Evolutionary conservation across 2,888 invertebrate species (phyloP), one percentile per base, ranked within the genome.

Genomic region (Acleris laterana): DNA sequence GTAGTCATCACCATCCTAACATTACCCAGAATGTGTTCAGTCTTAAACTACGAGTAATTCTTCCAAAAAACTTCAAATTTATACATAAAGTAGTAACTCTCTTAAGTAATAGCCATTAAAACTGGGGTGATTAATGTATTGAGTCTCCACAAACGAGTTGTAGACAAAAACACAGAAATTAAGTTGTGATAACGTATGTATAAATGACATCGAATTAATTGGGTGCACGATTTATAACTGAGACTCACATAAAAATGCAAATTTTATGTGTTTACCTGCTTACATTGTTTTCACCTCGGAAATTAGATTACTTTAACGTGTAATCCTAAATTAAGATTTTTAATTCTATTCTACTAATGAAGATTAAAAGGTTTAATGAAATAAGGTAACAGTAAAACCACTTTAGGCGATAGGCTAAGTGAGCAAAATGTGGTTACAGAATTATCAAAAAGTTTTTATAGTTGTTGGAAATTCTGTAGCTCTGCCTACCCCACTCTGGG

Each of bases 191-290:
- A 77, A 73, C 77, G 67, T 74, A 77, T 70, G 72, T 80, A 74
- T 70, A 74, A 74, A 71, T 73, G 79, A 77, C 77, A 71, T 69
- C 61, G 73, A 74, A 83, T 82, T 80, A 80, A 81, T 83, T 79
- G 78, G 76, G 68, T 69, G 69, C 51, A 65, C 74, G 74, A 83
- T 82, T 83, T 81, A 82, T 77, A 70, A 69, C 58, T 57, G 63
- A 67, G 70, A 73, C 69, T 74, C 64, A 72, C 72, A 75, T 73
- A 63, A 71, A 72, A 75, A 76, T 70, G 69, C 70, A 73, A 72
- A 71, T 78, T 75, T 72, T 63, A 72, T 68, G 68, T 69, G 65
- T 66, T 58, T 52, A 48, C 22, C 56, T 57, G 48, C 69, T 60
- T 57, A 60, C 68, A 69, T 67, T 72, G 71, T 71, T 66, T 63